These are phyloP conservation scores for Terrapene triunguis DNA, from an alignment of 2,113 vertebrate genomes.

Conservation along the genomic window DNA sequence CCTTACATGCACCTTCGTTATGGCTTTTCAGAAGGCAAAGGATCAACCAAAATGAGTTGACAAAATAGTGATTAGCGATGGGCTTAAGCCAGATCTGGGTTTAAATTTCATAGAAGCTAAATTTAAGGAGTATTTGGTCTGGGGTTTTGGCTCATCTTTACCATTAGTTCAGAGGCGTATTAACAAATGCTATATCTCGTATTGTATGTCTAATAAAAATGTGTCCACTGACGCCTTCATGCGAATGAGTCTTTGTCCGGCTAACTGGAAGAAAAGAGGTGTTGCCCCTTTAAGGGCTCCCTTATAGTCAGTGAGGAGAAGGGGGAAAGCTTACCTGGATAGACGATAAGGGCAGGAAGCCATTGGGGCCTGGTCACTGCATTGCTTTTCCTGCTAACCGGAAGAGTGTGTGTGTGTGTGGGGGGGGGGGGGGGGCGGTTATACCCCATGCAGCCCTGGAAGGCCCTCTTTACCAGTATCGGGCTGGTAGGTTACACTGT, in stretches of 20 bases:
- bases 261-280: not conserved
- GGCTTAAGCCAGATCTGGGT: not conserved
- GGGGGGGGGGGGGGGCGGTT: no score
- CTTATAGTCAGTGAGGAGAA: not conserved
- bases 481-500: no score
- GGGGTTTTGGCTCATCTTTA: not conserved
- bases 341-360: not conserved
- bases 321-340: not conserved
- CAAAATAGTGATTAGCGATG: not conserved
- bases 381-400: no score
- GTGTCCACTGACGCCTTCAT: not conserved
- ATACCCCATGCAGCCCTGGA: no score
- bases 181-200: not conserved
- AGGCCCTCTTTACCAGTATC: no score
- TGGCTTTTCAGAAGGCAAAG: not conserved
- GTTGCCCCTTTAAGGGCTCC: not conserved
- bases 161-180: not conserved
- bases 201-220: not conserved
- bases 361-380: not conserved
- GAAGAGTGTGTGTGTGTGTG: no score
- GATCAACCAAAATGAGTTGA: not conserved
- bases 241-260: not conserved
- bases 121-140: not conserved
- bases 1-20: not conserved
- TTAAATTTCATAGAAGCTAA: not conserved